Base-by-base conservation (phyloP, 1,140 invertebrate species). In the Goniozus legneri region DNA sequence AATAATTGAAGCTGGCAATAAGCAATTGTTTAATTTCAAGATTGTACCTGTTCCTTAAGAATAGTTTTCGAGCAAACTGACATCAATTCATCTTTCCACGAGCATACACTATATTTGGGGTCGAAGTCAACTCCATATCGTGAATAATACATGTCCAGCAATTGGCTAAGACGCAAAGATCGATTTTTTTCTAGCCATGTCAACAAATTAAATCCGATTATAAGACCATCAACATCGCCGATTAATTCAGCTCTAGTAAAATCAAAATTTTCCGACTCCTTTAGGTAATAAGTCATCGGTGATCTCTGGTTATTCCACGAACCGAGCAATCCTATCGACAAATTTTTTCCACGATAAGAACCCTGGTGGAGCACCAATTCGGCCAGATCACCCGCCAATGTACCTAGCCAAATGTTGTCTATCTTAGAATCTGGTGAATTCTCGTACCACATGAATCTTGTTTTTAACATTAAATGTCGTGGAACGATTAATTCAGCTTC, bases 71-170 rank as follows among this genome's bases (percentile, higher is more conserved):
- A 51, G 0, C 56, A 40, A 12, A 54, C 22, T 8, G 57, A 40
- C 2, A 59, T 51, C 48, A 83, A 80, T 24, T 77, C 62, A 7
- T 64, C 58, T 14, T 64, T 71, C 46, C 84, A 69, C 41, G 82
- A 77, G 43, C 84, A 84, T 1, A 82, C 82, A 52, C 69, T 76
- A 2, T 81, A 69, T 7, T 62, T 67, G 0, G 70, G 54, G 22
- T 84, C 75, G 47, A 82, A 81, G 2, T 74, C 70, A 8, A 84
- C 66, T 2, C 83, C 84, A 48, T 76, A 74, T 37, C 79, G 71
- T 0, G 84, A 84, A 62, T 86, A 87, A 61, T 85, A 87, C 80
- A 84, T 84, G 33, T 84, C 81, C 4, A 87, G 62, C 14, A 87
- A 60, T 71, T 86, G 83, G 2, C 84, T 86, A 2, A 87, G 67